Evolutionary conservation across 2,797 vertebrate genomes (phyloP), one percentile per base, ranked within the genome.

Genomic region (Neopelma chrysocephalum): DNA sequence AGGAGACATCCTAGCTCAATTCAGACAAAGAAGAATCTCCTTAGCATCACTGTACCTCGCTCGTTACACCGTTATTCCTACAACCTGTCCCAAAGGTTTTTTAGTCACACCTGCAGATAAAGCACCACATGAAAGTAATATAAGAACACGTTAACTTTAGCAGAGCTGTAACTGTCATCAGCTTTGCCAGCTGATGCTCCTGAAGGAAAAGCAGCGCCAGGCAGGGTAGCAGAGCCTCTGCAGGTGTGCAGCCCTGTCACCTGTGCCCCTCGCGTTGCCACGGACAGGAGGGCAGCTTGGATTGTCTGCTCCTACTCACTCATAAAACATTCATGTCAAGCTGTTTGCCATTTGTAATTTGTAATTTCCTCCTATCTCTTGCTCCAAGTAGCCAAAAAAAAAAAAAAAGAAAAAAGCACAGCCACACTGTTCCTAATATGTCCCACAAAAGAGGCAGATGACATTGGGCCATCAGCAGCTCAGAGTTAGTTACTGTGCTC

Each of bases 211-310:
- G 40, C 17, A 69, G 50, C 0, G 0, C n/a, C 16, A 1, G 3
- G 38, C 7, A 57, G 23, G 25, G 17, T 25, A 43, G 71, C 75
- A 69, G 38, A 70, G 51, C 6, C 50, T 31, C 34, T 68, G 78
- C 60, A 60, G 45, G n/a, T 2, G 0, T 0, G 0, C 31, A 61
- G 57, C 50, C 71, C 32, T 2, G 3, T 25, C 1, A 1, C 23
- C 31, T 9, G 7, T 32, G 51, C 21, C 31, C 51, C 43, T 57
- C 0, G 3, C 20, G 40, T n/a, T 61, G 58, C 65, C 27, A 38
- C 0, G 0, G 51, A n/a, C 32, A 76, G 26, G 34, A 79, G 40
- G 47, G 32, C 40, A n/a, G 64, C 32, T 25, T 78, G 64, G 26
- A 60, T 61, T 60, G 42, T 5, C 42, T 25, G 42, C 31, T 85